Evolutionary conservation across 2,888 invertebrate species (phyloP).

Genomic region (Gastracanthus pulcherrimus): DNA sequence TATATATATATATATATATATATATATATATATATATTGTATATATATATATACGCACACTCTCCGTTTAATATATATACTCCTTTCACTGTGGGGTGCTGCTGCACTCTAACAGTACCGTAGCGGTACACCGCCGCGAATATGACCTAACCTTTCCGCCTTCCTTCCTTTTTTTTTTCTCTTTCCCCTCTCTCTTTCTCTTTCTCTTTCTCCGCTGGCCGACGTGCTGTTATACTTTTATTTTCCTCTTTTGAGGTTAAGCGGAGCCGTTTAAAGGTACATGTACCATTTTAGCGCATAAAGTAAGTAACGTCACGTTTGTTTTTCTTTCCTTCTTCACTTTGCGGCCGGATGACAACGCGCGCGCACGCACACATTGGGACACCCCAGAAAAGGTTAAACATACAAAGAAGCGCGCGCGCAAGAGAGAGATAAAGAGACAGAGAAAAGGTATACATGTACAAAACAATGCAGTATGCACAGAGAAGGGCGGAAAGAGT

Average conservation of each 20-base stretch:
- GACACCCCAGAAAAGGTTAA: neutral
- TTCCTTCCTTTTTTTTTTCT: neutral
- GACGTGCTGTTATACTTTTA: neutral
- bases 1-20: no score
- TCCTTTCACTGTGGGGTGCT: constrained; percentile 51
- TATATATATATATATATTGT: neutral
- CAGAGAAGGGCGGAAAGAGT: no score
- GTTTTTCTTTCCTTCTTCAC: neutral
- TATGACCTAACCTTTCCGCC: constrained; percentile 48
- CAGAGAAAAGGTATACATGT: no score
- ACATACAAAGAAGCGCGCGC: neutral
- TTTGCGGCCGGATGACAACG: constrained; percentile 69
- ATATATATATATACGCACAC: neutral
- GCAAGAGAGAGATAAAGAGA: neutral
- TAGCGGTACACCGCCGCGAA: no score
- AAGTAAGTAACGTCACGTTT: no score
- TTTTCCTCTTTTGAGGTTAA: neutral
- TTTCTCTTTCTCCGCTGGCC: no score
- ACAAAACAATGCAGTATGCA: no score
- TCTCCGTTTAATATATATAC: constrained; percentile 2
- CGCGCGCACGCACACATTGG: constrained; percentile 72
- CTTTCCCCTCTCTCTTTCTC: neutral
- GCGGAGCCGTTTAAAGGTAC: neutral
- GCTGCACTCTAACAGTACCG: no score
- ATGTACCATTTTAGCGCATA: no score